phyloP scores from a whole-genome alignment of 2,113 vertebrate genomes.

The Talpa occidentalis region DNA sequence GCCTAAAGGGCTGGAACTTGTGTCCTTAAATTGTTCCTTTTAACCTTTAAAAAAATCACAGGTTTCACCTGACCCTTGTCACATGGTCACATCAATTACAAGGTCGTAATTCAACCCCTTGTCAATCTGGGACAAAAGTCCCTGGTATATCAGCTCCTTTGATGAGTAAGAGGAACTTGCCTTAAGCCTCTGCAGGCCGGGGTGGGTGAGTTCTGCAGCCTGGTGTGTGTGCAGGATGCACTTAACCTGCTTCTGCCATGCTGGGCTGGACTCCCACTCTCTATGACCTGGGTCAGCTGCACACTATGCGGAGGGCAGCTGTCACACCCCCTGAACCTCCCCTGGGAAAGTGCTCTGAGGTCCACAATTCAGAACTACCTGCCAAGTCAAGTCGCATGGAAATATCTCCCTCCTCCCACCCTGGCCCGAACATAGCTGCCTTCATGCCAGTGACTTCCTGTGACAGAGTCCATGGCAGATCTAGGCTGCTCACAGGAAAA shows the following conservation, averaged over 20 bases:
- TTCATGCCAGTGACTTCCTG: not conserved
- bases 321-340: not conserved
- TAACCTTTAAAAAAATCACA: not conserved
- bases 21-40: not conserved
- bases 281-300: not conserved
- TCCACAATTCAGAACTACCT: not conserved
- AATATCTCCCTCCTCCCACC: not conserved
- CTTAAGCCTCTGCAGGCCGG: not conserved
- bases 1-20: not conserved
- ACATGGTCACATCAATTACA: not conserved
- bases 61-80: not conserved
- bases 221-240: no score
- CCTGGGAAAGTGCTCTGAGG: not conserved
- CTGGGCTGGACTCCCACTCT: not conserved
- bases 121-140: not conserved
- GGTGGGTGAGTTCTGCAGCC: not conserved
- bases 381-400: not conserved
- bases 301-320: not conserved
- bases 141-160: not conserved
- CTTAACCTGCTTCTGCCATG: no score
- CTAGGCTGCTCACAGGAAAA: not conserved
- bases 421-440: not conserved
- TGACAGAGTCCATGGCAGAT: not conserved
- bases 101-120: not conserved
- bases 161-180: not conserved